Percentiles rank a stretch among this genome's conserved stretches.
phyloP scores from a whole-genome alignment of 1,140 invertebrate species.

The Magallana ariakensis region DNA sequence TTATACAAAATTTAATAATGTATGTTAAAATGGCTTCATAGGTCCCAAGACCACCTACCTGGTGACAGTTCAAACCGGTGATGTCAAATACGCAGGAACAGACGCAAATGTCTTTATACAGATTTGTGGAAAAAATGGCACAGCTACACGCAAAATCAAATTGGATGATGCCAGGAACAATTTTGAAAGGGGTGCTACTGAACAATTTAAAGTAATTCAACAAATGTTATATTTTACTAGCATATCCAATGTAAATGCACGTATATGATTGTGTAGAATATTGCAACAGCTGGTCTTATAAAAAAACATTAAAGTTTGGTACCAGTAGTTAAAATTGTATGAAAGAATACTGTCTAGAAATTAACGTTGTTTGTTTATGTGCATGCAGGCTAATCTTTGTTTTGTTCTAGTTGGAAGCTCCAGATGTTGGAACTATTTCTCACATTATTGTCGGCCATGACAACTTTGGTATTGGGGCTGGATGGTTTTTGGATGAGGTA shows the following conservation, averaged over 20 bases:
- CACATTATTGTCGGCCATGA: constrained; percentile 75
- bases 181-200: constrained; percentile 73
- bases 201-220: constrained; percentile 72
- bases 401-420: constrained; percentile 62
- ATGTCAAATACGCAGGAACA: constrained; percentile 76
- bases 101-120: constrained; percentile 78
- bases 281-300: too few species aligned
- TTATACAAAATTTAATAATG: too few species aligned
- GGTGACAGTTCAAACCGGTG: constrained; percentile 77
- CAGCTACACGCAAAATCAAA: constrained; percentile 67
- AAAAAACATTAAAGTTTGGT: too few species aligned
- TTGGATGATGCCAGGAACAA: constrained; percentile 73
- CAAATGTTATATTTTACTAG: too few species aligned
- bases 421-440: constrained; percentile 69
- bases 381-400: neutral
- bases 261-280: too few species aligned
- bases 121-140: constrained; percentile 67
- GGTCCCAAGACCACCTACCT: constrained; percentile 69
- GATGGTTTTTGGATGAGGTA: constrained; percentile 75
- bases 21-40: constrained; percentile 29
- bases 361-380: too few species aligned
- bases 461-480: constrained; percentile 70
- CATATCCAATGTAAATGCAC: too few species aligned
- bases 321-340: too few species aligned
- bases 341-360: too few species aligned